phyloP scores from a whole-genome alignment of 2,888 invertebrate genomes.

The Dusona sp. region DNA sequence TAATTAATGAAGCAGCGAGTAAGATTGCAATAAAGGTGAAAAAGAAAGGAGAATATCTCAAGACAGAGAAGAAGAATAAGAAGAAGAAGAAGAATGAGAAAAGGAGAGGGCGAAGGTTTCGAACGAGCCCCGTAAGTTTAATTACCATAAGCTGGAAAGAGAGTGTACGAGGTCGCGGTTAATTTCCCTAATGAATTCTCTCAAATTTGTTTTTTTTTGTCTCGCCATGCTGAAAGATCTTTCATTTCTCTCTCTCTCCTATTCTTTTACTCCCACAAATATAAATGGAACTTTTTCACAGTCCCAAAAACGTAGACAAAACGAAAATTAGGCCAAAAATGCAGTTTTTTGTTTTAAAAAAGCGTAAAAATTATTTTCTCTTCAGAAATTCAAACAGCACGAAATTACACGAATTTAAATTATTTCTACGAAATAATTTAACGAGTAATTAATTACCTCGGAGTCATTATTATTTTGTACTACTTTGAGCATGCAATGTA shows the following conservation, averaged over 20 bases:
- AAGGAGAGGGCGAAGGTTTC: background rate
- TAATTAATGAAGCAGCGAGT: conserved; percentile 7
- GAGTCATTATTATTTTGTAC: background rate
- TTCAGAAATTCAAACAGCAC: background rate
- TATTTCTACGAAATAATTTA: background rate
- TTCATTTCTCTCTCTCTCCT: background rate
- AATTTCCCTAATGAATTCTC: conserved; percentile 44
- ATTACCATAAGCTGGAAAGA: conserved; percentile 11
- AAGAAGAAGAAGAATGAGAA: background rate
- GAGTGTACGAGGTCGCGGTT: conserved; percentile 28
- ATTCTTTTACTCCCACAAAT: background rate
- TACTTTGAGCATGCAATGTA: background rate
- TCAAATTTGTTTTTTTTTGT: conserved; percentile 1
- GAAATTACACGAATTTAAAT: background rate
- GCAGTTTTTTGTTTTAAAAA: background rate
- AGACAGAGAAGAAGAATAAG: background rate
- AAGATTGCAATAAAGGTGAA: background rate
- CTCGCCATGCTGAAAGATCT: background rate
- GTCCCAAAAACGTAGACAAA: background rate
- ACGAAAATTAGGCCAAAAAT: background rate
- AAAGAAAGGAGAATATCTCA: background rate
- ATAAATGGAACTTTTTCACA: background rate
- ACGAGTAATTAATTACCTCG: background rate
- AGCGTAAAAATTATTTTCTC: background rate
- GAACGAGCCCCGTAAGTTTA: conserved; percentile 9